Evolutionary conservation across 2,113 vertebrate genomes (phyloP).

Genomic region (Eptesicus fuscus): DNA sequence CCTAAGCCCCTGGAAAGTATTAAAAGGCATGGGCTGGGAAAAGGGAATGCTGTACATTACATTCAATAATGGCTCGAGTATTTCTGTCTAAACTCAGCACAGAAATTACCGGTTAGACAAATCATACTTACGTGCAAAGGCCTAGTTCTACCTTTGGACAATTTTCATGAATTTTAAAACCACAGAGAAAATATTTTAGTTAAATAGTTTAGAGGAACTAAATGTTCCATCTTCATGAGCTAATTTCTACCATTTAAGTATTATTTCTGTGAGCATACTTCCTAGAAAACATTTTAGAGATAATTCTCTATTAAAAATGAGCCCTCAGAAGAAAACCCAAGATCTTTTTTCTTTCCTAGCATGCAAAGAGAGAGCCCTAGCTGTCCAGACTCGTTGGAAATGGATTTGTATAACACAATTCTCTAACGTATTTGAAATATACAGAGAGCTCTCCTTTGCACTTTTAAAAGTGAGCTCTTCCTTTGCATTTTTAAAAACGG

Average conservation of each 20-base stretch:
- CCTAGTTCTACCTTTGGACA: background rate
- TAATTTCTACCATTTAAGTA: slow-evolving; percentile 21
- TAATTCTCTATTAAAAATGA: slow-evolving; percentile 34
- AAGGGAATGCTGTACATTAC: background rate
- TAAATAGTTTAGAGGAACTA: background rate
- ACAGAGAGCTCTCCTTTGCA: slow-evolving; percentile 12
- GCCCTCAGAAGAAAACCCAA: background rate
- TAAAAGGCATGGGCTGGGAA: background rate
- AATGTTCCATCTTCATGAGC: slow-evolving; percentile 23
- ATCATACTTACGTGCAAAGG: background rate
- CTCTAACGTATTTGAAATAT: slow-evolving; percentile 20
- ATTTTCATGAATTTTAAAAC: slow-evolving; percentile 38
- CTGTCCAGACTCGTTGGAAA: background rate
- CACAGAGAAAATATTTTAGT: background rate
- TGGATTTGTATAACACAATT: slow-evolving; percentile 4
- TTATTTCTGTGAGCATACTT: background rate
- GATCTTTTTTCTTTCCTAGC: background rate
- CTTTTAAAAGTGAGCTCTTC: slow-evolving; percentile 26
- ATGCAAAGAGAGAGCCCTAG: background rate
- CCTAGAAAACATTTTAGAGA: background rate
- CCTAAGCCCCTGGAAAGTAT: background rate
- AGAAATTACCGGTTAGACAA: background rate
- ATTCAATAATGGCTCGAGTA: background rate
- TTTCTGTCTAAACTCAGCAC: slow-evolving; percentile 1
- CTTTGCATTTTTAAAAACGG: background rate